phyloP scores from a whole-genome alignment of 2,888 invertebrate species.

The Rapana venosa region DNA sequence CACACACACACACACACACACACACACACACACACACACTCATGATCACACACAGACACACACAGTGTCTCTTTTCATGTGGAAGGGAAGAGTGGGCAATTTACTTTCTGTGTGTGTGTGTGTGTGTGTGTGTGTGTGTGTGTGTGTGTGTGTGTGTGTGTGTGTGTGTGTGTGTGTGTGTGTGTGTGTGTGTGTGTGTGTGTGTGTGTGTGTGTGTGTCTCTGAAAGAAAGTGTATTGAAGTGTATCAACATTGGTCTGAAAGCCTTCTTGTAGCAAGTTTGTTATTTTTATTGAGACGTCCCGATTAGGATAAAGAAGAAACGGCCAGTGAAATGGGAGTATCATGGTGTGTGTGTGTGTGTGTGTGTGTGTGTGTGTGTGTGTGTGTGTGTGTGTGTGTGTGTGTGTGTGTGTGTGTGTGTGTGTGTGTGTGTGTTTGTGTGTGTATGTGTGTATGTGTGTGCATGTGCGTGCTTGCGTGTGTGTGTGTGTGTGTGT shows the following conservation, averaged over 20 bases:
- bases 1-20: too few relatives aligned
- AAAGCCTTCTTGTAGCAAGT: too few relatives aligned
- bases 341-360: neutral
- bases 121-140: too few relatives aligned
- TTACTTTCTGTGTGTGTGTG: too few relatives aligned
- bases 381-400: neutral
- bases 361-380: neutral
- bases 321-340: neutral
- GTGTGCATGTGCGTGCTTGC: neutral
- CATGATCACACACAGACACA: too few relatives aligned
- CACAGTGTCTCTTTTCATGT: too few relatives aligned
- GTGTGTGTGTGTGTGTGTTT: constrained; percentile 1
- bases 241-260: neutral
- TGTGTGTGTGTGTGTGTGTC: neutral
- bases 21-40: too few relatives aligned
- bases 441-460: neutral
- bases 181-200: neutral
- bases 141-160: too few relatives aligned
- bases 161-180: neutral
- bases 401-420: neutral
- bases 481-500: neutral
- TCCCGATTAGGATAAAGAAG: neutral
- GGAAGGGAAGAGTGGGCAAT: too few relatives aligned
- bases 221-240: neutral
- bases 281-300: too few relatives aligned